phyloP scores from a whole-genome alignment of 2,113 vertebrate genomes.

The Sardina pilchardus region DNA sequence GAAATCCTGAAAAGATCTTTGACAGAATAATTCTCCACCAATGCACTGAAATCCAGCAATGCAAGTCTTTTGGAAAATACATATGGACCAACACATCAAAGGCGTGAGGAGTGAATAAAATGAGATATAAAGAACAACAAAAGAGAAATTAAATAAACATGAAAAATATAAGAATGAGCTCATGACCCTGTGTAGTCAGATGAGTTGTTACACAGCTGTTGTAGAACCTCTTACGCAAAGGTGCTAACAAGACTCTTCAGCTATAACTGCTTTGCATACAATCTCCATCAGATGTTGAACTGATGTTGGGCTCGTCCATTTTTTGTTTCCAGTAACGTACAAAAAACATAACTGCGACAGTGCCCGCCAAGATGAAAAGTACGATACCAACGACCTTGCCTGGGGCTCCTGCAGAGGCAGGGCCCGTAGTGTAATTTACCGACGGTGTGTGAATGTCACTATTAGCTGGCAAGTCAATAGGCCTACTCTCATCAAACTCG shows the following conservation, averaged over 20 bases:
- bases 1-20: too few relatives aligned
- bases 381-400: conserved; percentile 33
- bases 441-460: neutral
- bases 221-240: neutral
- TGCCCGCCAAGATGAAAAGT: conserved; percentile 16
- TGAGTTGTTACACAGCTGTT: too few relatives aligned
- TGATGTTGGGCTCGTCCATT: neutral
- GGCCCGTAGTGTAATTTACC: conserved; percentile 12
- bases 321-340: conserved; percentile 34
- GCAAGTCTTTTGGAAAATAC: too few relatives aligned
- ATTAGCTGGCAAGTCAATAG: neutral
- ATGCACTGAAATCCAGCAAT: too few relatives aligned
- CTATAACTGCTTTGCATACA: neutral
- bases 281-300: neutral
- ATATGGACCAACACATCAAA: too few relatives aligned
- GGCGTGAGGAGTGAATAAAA: too few relatives aligned
- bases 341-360: conserved; percentile 13
- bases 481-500: neutral
- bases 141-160: too few relatives aligned
- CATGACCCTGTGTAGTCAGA: too few relatives aligned
- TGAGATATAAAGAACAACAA: too few relatives aligned
- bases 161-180: too few relatives aligned
- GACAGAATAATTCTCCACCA: too few relatives aligned
- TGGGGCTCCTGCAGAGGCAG: neutral
- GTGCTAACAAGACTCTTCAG: neutral